These are phyloP conservation scores for Hemicentrotus pulcherrimus DNA, from an alignment of 35 echinoderm and acorn worm genomes.

Conservation along the genomic window DNA sequence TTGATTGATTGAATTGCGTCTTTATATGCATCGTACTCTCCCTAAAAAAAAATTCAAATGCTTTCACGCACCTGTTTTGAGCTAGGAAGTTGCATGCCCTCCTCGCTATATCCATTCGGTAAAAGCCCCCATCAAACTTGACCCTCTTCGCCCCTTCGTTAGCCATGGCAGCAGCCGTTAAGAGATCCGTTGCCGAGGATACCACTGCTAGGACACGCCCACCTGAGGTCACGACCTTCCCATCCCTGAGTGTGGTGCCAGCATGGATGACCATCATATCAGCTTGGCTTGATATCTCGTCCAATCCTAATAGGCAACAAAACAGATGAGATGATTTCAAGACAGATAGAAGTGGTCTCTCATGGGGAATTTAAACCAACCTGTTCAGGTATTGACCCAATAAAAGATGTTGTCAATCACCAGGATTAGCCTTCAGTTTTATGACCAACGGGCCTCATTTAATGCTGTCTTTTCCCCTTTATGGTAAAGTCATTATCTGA, in stretches of 20 bases:
- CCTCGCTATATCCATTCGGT: slow-evolving; percentile 82
- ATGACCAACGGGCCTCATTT: too few species aligned
- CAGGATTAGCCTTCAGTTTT: too few species aligned
- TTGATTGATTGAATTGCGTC: too few species aligned
- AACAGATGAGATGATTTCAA: neutral
- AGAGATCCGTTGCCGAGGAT: slow-evolving; percentile 64
- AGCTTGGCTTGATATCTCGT: slow-evolving; percentile 66
- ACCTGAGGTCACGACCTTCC: slow-evolving; percentile 84
- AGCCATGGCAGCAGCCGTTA: slow-evolving; percentile 65
- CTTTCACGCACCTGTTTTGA: slow-evolving; percentile 60
- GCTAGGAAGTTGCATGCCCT: slow-evolving; percentile 79
- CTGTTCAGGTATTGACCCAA: too few species aligned
- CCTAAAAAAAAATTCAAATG: too few species aligned
- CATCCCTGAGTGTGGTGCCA: slow-evolving; percentile 72
- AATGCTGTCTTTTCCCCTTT: too few species aligned
- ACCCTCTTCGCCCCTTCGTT: slow-evolving; percentile 67
- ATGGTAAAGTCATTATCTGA: too few species aligned
- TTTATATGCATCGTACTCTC: too few species aligned
- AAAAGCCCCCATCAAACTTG: slow-evolving; percentile 84
- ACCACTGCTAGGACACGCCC: slow-evolving; percentile 87
- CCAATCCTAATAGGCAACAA: slow-evolving; percentile 52
- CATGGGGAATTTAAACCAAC: too few species aligned
- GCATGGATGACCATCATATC: slow-evolving; percentile 84
- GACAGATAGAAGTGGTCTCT: too few species aligned
- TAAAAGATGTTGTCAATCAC: too few species aligned